Evolutionary conservation across 2,113 vertebrate species (phyloP).

Genomic region (Phaethon lepturus): DNA sequence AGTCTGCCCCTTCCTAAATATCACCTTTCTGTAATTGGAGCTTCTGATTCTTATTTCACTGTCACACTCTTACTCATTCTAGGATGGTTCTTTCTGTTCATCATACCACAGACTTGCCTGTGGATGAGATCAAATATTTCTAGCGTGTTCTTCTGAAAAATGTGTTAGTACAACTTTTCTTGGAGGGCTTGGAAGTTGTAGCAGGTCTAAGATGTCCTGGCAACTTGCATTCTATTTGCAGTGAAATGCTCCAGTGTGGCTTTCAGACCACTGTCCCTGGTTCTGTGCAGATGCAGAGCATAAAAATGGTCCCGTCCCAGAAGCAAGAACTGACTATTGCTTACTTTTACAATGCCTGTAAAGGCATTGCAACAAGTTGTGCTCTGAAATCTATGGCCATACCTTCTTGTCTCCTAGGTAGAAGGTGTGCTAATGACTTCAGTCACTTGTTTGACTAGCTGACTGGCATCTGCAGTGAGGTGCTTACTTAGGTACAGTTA

Average conservation of each 20-base stretch:
- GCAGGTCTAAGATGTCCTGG: not conserved
- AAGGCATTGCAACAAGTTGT: not conserved
- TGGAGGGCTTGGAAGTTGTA: not conserved
- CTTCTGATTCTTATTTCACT: not conserved
- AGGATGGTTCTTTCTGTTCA: not conserved
- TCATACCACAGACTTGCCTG: not conserved
- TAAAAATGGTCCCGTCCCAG: not conserved
- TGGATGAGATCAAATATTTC: not conserved
- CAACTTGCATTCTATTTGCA: not conserved
- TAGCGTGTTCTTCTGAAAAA: not conserved
- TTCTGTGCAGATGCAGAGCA: not conserved
- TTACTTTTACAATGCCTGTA: not conserved
- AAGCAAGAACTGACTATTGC: fast-evolving
- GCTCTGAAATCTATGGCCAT: not conserved
- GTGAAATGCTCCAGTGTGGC: not conserved
- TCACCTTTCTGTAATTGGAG: not conserved
- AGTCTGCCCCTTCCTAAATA: not conserved
- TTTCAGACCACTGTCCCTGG: not conserved
- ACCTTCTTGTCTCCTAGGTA: not conserved
- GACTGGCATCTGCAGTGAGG: not conserved
- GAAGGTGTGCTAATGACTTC: not conserved
- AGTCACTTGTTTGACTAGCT: not conserved
- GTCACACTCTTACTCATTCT: not conserved
- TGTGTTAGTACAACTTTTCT: not conserved
- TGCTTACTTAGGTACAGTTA: not conserved